Evolutionary conservation across 2,113 vertebrate genomes (phyloP), one percentile per base, ranked within the genome.

Genomic region (Castor canadensis): DNA sequence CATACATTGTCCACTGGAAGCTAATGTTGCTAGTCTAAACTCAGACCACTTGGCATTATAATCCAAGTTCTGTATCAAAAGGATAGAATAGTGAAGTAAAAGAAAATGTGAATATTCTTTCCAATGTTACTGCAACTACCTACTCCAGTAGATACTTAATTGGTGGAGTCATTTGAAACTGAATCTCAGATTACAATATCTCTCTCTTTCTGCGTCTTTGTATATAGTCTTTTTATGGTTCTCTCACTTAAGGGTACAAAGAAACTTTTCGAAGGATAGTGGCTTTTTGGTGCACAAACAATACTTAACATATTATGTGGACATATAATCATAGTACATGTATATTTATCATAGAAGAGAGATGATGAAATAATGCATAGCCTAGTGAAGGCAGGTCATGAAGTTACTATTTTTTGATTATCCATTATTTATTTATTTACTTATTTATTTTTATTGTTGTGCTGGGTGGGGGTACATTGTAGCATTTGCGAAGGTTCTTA

Each of bases 381-480:
- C 45, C 87, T 95, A 95, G 77, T 93, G 69, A 95, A 9, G 2
- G 47, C 71, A 95, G 19, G 17, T 96, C 94, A 93, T 56, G 97
- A 97, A 97, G 84, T 67, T 93, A 95, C n/a, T 88, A 47, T 84
- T 94, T 97, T 97, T 97, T 97, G 58, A 97, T n/a, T 49, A n/a
- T n/a, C n/a, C n/a, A n/a, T n/a, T n/a, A n/a, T n/a, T n/a, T n/a
- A n/a, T n/a, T n/a, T n/a, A n/a, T n/a, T n/a, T n/a, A n/a, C n/a
- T n/a, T n/a, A n/a, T n/a, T n/a, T n/a, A n/a, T n/a, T n/a, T n/a
- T n/a, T n/a, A n/a, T n/a, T n/a, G n/a, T n/a, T n/a, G n/a, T n/a
- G n/a, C n/a, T n/a, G n/a, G n/a, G n/a, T n/a, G n/a, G n/a, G n/a
- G n/a, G n/a, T n/a, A n/a, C n/a, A n/a, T n/a, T n/a, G n/a, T n/a